Evolutionary conservation across 2,113 vertebrate genomes (phyloP), one percentile per base, ranked within the genome.

Genomic region (Tautogolabrus adspersus): DNA sequence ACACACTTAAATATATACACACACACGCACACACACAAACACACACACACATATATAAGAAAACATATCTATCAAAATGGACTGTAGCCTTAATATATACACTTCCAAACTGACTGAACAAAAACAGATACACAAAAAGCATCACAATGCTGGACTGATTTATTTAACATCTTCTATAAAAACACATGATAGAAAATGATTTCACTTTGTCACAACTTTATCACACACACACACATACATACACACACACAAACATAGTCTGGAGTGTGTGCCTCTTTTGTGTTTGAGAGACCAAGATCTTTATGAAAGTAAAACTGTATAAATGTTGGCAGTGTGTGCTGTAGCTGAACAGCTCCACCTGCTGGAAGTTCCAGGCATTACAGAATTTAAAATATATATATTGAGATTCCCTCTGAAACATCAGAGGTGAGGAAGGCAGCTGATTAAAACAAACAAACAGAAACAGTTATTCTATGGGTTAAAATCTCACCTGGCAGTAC

Each of bases 151-250:
- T 72, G 22, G 4, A 42, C n/a, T 47, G 1, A 47, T 80, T 77
- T 73, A 86, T 76, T 80, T 51, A 79, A 77, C 34, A 69, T 18
- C 72, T 23, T 8, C 26, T 54, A 71, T 22, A 79, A 57, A 80
- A 81, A 67, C 59, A 81, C 42, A 9, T 0, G 0, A 54, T 51
- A 79, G 71, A 79, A 75, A 66, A 67, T 70, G 0, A 63, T 52
- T 55, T 60, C 22, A 46, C 61, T 56, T 13, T 38, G 15, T 47
- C 21, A 58, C 7, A 57, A 67, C 42, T 37, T 10, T 47, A 54
- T 49, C 5, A 40, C 47, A 6, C 30, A 38, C 16, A 7, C 34
- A 34, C 30, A 34, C 30, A 34, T 3, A 34, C 30, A 34, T 3
- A 34, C 30, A 34, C 30, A 34, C 30, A 34, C 30, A 34, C 30